phyloP scores from a whole-genome alignment of 2,888 invertebrate species.

The Brachynemurus nebulosus region DNA sequence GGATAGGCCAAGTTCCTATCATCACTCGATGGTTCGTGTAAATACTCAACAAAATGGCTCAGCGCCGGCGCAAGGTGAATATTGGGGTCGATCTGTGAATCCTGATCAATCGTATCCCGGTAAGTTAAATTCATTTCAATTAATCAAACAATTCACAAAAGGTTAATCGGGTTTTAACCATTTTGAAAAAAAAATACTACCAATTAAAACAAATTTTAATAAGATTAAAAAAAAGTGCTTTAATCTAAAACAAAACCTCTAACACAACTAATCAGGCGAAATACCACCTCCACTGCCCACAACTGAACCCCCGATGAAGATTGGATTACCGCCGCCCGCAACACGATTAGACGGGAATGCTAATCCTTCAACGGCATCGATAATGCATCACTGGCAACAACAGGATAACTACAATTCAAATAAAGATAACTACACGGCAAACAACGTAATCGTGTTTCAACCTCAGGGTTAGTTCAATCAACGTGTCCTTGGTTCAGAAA shows the following conservation, averaged over 20 bases:
- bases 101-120: conserved; percentile 20
- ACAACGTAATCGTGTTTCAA: conserved; percentile 7
- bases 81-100: conserved; percentile 26
- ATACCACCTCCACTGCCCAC: conserved; percentile 44
- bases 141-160: neutral
- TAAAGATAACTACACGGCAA: conserved; percentile 7
- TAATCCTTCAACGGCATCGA: conserved; percentile 23
- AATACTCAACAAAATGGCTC: conserved; percentile 29
- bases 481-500: neutral
- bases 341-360: conserved; percentile 27
- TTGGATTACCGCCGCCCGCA: conserved; percentile 26
- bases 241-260: neutral
- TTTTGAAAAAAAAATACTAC: neutral
- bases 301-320: conserved; percentile 37
- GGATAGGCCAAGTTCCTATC: conserved; percentile 27
- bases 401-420: conserved; percentile 7
- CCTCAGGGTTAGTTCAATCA: conserved; percentile 1
- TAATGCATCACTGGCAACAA: conserved; percentile 16
- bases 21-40: conserved; percentile 25
- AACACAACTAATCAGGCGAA: conserved; percentile 31
- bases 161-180: neutral
- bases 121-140: conserved; percentile 22
- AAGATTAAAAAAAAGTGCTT: conserved; percentile 3
- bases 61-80: conserved; percentile 23
- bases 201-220: neutral